Evolutionary conservation across 2,888 invertebrate species (phyloP).

Genomic region (Melanargia galathea): DNA sequence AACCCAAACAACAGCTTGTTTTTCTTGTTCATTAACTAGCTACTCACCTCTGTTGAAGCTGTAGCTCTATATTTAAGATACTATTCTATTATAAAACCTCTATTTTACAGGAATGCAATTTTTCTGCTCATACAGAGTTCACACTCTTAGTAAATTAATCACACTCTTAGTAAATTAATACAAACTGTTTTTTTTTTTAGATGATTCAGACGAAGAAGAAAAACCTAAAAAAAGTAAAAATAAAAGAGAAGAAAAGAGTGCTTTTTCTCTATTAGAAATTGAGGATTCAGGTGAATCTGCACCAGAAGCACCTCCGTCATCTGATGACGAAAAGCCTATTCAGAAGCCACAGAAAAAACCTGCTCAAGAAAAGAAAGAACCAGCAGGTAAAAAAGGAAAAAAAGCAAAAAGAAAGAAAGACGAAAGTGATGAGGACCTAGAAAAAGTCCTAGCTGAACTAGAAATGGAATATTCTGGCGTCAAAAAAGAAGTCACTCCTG

Average conservation of each 20-base stretch:
- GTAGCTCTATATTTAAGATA: too few species aligned
- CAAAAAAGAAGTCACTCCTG: conserved; percentile 74
- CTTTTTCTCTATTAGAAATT: conserved; percentile 86
- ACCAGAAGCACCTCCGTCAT: conserved; percentile 69
- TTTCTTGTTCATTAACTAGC: too few species aligned
- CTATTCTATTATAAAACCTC: too few species aligned
- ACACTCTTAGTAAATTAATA: too few species aligned
- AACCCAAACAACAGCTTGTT: too few species aligned
- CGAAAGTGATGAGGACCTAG: conserved; percentile 91
- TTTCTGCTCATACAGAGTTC: too few species aligned
- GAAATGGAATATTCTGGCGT: conserved; percentile 90
- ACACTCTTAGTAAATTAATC: too few species aligned
- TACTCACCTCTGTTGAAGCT: too few species aligned
- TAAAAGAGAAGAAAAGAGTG: conserved; percentile 78
- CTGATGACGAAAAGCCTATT: conserved; percentile 70
- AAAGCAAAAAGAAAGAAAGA: conserved; percentile 88
- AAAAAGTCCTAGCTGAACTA: conserved; percentile 91
- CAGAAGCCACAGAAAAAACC: conserved; percentile 65
- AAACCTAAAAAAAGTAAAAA: conserved; percentile 73
- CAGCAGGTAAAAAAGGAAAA: conserved; percentile 86
- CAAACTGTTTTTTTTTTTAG: conserved; percentile 44
- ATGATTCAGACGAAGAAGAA: conserved; percentile 72
- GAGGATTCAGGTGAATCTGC: conserved; percentile 83
- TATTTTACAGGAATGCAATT: too few species aligned
- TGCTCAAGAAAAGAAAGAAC: conserved; percentile 70